Evolutionary conservation across 2,888 invertebrate species (phyloP).

Genomic region (Drosophila villosipedis): DNA sequence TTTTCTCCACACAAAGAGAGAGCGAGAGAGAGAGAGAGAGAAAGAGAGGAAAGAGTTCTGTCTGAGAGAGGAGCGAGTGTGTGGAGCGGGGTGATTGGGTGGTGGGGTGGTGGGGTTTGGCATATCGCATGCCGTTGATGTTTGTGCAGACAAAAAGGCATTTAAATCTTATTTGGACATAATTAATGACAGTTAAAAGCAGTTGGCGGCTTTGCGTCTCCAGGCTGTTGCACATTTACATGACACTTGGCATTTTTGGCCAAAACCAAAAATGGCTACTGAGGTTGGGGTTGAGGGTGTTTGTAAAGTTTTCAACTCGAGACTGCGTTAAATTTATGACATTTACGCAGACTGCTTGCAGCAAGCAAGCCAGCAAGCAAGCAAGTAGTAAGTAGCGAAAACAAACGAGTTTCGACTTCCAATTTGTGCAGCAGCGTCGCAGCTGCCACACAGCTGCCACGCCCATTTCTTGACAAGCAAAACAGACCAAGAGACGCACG

Average conservation of each 20-base stretch:
- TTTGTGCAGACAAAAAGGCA: slow-evolving; percentile 80
- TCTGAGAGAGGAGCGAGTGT: not conserved
- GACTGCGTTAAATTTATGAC: slow-evolving; percentile 78
- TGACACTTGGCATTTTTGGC: slow-evolving; percentile 65
- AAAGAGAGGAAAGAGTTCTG: not conserved
- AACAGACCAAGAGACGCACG: slow-evolving; percentile 48
- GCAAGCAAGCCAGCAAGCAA: not conserved
- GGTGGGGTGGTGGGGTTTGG: not conserved
- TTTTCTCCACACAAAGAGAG: slow-evolving; percentile 28
- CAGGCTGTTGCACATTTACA: slow-evolving; percentile 78
- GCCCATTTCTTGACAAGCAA: slow-evolving; percentile 75
- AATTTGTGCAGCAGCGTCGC: slow-evolving; percentile 33
- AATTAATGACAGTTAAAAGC: slow-evolving; percentile 83
- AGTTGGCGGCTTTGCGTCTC: slow-evolving; percentile 73
- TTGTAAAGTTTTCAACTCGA: slow-evolving; percentile 65
- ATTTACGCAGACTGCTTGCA: slow-evolving; percentile 51
- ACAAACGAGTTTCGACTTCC: slow-evolving; percentile 62
- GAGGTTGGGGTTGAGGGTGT: slow-evolving; percentile 5
- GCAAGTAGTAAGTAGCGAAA: slow-evolving; percentile 44
- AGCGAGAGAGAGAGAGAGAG: not conserved
- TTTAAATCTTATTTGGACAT: slow-evolving; percentile 82
- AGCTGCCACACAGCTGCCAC: slow-evolving; percentile 45
- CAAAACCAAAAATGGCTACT: not conserved
- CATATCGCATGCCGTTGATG: slow-evolving; percentile 55
- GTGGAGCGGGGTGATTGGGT: not conserved